These are phyloP conservation scores for Antechinus flavipes DNA, from an alignment of 2,113 vertebrate genomes.

Conservation along the genomic window DNA sequence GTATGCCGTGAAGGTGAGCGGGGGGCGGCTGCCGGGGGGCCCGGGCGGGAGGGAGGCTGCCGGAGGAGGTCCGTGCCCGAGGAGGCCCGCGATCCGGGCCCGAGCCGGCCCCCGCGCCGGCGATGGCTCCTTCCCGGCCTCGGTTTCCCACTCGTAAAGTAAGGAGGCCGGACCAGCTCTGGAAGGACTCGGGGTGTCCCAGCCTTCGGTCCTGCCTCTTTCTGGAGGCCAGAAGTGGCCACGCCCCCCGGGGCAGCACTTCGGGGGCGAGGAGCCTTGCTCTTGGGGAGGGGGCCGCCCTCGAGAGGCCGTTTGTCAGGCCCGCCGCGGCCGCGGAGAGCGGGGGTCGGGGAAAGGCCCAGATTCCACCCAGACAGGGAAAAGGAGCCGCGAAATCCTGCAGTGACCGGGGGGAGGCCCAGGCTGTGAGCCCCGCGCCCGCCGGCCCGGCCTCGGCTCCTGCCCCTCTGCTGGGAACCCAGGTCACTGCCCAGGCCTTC, in stretches of 20 bases:
- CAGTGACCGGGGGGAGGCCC: background rate
- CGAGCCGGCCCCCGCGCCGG: no score
- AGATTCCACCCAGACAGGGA: background rate
- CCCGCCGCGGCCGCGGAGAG: background rate
- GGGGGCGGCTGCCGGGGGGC: background rate
- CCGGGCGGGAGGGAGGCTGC: background rate
- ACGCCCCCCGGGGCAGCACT: background rate
- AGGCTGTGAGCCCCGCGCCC: conserved; percentile 17
- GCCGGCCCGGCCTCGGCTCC: conserved; percentile 11
- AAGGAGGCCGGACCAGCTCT: background rate
- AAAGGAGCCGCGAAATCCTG: background rate
- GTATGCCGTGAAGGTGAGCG: conserved; percentile 95
- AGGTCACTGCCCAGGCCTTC: conserved; percentile 21
- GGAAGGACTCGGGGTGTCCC: background rate
- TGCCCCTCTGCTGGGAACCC: conserved; percentile 44
- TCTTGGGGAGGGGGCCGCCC: background rate
- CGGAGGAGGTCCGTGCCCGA: background rate
- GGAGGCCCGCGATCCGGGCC: no score
- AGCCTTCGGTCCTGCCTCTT: background rate
- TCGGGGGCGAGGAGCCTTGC: background rate
- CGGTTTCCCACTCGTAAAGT: background rate
- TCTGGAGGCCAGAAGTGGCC: background rate
- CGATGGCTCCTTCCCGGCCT: background rate
- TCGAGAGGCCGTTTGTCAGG: background rate
- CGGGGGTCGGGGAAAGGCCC: background rate